Evolutionary conservation across 2,113 vertebrate genomes (phyloP).

Genomic region (Pyrgilauda ruficollis): DNA sequence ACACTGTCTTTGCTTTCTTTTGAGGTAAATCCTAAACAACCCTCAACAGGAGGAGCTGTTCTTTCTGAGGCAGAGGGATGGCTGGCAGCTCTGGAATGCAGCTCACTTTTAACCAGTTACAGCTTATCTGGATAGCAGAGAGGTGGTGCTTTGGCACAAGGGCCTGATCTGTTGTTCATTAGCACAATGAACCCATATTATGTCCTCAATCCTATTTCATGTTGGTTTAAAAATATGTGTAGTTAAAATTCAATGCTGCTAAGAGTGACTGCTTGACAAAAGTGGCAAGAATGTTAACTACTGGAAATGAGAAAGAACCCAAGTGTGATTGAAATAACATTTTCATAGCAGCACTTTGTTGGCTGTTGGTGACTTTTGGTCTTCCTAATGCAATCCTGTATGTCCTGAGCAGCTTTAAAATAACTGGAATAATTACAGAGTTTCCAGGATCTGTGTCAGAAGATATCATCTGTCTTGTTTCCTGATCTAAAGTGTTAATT

Average conservation of each 20-base stretch:
- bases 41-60: background rate
- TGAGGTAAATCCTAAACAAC: background rate
- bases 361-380: background rate
- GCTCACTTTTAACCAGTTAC: background rate
- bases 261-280: background rate
- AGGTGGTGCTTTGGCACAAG: background rate
- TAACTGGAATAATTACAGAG: background rate
- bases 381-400: background rate
- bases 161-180: background rate
- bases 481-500: conserved; percentile 35
- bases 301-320: background rate
- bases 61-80: background rate
- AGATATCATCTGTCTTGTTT: background rate
- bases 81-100: background rate
- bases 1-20: background rate
- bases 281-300: background rate
- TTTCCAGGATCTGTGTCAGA: background rate
- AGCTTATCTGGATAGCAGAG: background rate
- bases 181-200: background rate
- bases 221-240: background rate
- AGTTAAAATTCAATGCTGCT: background rate
- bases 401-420: conserved; percentile 10
- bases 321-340: conserved; percentile 21
- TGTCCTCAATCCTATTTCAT: background rate
- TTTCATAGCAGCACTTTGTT: conserved; percentile 9